Evolutionary conservation across 1,140 invertebrate species (phyloP), one percentile per base, ranked within the genome.

Genomic region (Diuraphis noxia): DNA sequence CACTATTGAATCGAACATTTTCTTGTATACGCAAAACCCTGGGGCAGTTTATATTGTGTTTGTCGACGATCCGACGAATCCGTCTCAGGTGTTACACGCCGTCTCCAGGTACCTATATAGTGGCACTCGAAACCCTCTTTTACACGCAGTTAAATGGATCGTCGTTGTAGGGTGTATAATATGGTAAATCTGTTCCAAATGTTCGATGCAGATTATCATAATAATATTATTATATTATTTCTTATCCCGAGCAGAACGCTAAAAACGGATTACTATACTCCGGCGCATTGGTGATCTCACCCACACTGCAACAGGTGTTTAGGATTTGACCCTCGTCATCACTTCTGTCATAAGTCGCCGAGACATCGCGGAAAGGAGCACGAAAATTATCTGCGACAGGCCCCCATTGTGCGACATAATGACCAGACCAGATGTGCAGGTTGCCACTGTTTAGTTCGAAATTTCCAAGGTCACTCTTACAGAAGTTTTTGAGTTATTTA

Each of bases 241-340:
- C 38, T 52, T 41, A 30, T 40, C 46, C 36, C 4, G 25, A 38
- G 52, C 38, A n/a, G n/a, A 30, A 38, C 56, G 87, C 87, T 30
- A 88, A 88, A 88, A 88, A 88, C 36, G 56, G 88, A 77, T 89
- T 77, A 77, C 43, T 49, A n/a, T n/a, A 49, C 36, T 72, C 5
- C 30, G 17, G 38, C 13, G 19, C 52, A 13, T 41, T 77, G 87
- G 38, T 56, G 85, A 87, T 87, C 19, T 56, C n/a, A 6, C 3
- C 17, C 36, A 17, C 49, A 1, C 13, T 23, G 46, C 88, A 89
- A 89, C 88, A 89, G 88, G 88, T 89, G 88, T 72, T 43, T 30
- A n/a, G 88, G 56, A 17, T 63, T 56, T 72, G 88, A 89, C 88
- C 88, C 88, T 89, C 82, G 82, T 85, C 56, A 77, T 77, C 88